Base-by-base conservation (phyloP, 2,797 vertebrate genomes). In the Sebastiscus albofasciatus region DNA sequence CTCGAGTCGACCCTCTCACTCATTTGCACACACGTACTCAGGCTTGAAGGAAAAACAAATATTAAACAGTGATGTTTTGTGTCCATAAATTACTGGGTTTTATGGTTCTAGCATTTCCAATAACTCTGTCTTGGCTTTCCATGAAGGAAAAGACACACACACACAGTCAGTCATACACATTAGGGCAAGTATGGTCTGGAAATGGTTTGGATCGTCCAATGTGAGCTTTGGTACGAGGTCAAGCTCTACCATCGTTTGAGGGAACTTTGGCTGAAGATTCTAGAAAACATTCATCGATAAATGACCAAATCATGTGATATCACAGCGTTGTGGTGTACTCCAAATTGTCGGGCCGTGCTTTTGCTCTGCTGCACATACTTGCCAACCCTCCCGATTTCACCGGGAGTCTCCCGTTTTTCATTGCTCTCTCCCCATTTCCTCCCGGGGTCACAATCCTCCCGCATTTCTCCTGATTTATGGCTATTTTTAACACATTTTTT, bases 61-160 rank as follows among this genome's bases (percentile, higher is more conserved):
- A 85, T 88, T 72, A 84, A 92, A 89, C 80, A 31, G 79, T 83
- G 14, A 72, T 88, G 82, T 89, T 91, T 89, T 90, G 74, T 78
- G 64, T 89, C 87, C 6, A 27, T 93, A 90, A 88, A 89, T 91
- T 79, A 67, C 52, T 74, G 18, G 33, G 49, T 89, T 92, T 91
- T 88, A 89, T 78, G 77, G 72, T 74, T 90, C 55, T 61, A 77
- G 77, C 67, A 16, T 90, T 90, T 85, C 59, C 83, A 90, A 89
- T 87, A 80, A 80, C 80, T 82, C 79, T 71, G 58, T 71, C 75
- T 89, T 91, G 92, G 85, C 90, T 66, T 10, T 66, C 76, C 60
- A 55, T 75, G 42, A 87, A 83, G 79, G 79, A 90, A 84, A n/a
- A 82, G 49, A 80, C 29, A 36, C 26, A 72, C 60, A 62, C 61